A percentile compares a stretch with the other conserved stretches of the same genome.
Evolutionary conservation across 2,113 vertebrate genomes (phyloP).

Genomic region (Chlamydotis undulata): DNA sequence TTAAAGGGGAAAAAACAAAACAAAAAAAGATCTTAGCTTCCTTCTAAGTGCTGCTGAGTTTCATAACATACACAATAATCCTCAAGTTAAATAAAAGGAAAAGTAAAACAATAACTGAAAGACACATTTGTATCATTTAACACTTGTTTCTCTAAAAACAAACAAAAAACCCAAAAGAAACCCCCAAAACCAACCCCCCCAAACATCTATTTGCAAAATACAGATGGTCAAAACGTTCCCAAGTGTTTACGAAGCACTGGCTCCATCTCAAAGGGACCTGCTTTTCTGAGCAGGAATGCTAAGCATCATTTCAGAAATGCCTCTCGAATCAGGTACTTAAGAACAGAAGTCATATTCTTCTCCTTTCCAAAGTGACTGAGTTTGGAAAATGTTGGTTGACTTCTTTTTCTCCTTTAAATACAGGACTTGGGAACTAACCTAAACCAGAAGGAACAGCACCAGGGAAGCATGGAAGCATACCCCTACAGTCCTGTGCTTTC

Average conservation of each 20-base stretch:
- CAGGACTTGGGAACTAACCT: neutral
- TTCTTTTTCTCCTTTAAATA: neutral
- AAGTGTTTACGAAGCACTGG: neutral
- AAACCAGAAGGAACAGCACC: neutral
- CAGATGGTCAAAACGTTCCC: neutral
- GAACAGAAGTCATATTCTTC: neutral
- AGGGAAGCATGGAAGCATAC: neutral
- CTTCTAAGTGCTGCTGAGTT: constrained; percentile 18
- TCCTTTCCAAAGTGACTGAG: neutral
- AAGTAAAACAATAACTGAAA: neutral
- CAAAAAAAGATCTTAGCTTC: constrained; percentile 55
- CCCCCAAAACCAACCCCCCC: neutral
- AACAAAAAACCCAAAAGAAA: neutral
- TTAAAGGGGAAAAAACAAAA: constrained; percentile 19
- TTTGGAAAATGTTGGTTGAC: neutral
- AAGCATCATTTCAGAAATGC: neutral
- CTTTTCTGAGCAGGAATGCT: neutral
- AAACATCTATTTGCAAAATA: neutral
- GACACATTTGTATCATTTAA: neutral
- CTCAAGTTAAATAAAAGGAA: neutral
- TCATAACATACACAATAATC: neutral
- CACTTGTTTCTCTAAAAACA: neutral
- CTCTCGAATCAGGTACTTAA: neutral
- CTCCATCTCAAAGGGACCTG: neutral
- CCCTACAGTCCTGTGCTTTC: neutral